Percentiles rank a stretch among this genome's conserved stretches.
Conservation (phyloP, 2,113 vertebrate genomes). For the Emydura subglobosa region DNA sequence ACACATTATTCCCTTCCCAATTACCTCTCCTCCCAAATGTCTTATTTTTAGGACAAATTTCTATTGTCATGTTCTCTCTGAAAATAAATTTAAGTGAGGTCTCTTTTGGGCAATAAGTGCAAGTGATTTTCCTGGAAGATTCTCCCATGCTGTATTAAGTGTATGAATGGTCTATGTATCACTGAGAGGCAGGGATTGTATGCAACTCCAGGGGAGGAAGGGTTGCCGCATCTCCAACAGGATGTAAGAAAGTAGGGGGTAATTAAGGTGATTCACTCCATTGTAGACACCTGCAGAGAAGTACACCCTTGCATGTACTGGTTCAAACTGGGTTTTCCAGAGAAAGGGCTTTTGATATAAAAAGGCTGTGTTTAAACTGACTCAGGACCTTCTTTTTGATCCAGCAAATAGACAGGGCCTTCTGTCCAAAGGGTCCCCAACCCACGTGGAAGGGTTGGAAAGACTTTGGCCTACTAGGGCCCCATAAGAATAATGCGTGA, state of each 20-base stretch:
- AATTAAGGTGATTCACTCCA: neutral
- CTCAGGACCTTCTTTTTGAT: neutral
- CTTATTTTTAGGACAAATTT: neutral
- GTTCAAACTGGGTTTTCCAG: neutral
- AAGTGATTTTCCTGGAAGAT: neutral
- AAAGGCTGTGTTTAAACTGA: neutral
- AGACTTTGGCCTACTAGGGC: neutral
- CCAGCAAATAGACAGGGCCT: neutral
- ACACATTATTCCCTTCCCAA: conserved; percentile 30
- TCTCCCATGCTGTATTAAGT: neutral
- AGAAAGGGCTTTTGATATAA: neutral
- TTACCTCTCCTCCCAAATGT: neutral
- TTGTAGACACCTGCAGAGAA: neutral
- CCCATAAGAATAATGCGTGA: neutral
- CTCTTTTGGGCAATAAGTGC: neutral
- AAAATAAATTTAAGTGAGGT: neutral
- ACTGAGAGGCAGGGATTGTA: neutral
- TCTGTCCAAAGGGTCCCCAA: neutral
- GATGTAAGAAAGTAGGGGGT: neutral
- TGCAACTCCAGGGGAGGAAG: neutral
- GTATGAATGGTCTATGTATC: neutral
- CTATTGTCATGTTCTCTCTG: neutral
- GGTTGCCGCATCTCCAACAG: no score
- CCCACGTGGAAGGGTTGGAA: neutral
- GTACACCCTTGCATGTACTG: neutral